Evolutionary conservation across 1,140 invertebrate species (phyloP), one percentile per base, ranked within the genome.

Genomic region (Battus philenor): DNA sequence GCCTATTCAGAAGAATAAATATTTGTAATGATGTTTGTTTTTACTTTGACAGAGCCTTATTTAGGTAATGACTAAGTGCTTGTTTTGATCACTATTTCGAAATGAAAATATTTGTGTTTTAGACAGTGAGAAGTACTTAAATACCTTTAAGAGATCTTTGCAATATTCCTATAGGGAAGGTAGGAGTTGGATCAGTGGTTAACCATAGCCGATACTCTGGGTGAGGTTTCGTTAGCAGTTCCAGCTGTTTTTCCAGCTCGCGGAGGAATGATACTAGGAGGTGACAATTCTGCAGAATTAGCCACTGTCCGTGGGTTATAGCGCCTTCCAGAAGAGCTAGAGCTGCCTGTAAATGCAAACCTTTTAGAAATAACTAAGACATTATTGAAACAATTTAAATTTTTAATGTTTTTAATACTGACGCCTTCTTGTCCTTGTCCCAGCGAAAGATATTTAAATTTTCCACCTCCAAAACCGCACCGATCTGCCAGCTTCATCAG

Each of bases 231-330:
- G 83, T 89, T 41, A 95, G 88, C 57, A 91, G 88, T 55, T 96
- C 94, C 26, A 97, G 73, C 49, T 91, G 87, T 68, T 96, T 96
- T 73, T 97, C 95, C 30, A 97, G 76, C 29, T 91, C 89, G 13
- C 89, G 89, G 0, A 95, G 88, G 86, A 96, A 97, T n/a, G 87
- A 86, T 0, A 95, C 86, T 4, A 96, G 73, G 39, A 97, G 86
- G 72, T 98, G 95, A 54, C 95, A 97, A 74, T 97, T 97, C 86
- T 97, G 95, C 13, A 96, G 86, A 88, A 97, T 94, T 10, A 97
- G 72, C 96, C 95, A 97, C 59, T 94, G 91, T 0, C 96, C 95
- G 68, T 93, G 90, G 0, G 87, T 83, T 15, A 93, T 89, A 0
- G 94, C 91, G 2, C 87, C 89, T 47, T 95, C 91, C 6, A 97